Evolutionary conservation across 2,113 vertebrate genomes (phyloP).

Genomic region (Proteles cristata): DNA sequence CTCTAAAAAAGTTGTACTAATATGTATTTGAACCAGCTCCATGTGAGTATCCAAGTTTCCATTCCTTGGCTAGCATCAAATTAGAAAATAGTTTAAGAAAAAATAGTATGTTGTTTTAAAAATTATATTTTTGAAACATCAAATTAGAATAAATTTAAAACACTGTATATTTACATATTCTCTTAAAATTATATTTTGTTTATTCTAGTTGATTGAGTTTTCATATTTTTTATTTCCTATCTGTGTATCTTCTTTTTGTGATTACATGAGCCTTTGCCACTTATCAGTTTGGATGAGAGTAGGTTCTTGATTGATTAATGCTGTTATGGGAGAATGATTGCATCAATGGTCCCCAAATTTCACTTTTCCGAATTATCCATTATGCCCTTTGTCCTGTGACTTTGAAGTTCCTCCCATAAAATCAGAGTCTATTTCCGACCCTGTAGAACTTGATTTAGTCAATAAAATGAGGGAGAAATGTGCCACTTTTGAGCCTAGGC

Average conservation of each 20-base stretch:
- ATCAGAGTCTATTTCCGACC: not conserved
- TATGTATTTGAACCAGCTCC: not conserved
- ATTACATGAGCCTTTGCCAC: not conserved
- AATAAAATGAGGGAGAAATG: not conserved
- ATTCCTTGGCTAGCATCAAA: not conserved
- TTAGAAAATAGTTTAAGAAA: slow-evolving; percentile 40
- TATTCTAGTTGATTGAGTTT: not conserved
- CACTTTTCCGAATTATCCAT: not conserved
- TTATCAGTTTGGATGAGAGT: not conserved
- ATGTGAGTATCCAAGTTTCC: not conserved
- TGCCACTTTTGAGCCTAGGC: not conserved
- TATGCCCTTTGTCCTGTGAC: not conserved
- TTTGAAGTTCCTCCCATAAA: not conserved
- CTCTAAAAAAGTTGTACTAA: not conserved
- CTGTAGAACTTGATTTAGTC: not conserved
- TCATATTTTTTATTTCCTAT: not conserved
- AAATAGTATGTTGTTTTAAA: slow-evolving; percentile 16
- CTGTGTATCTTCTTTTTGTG: not conserved
- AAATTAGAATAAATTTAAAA: not conserved
- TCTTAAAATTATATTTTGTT: slow-evolving; percentile 27
- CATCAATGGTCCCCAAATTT: not conserved
- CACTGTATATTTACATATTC: not conserved
- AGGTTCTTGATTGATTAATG: slow-evolving; percentile 14
- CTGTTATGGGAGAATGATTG: not conserved
- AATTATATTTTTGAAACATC: not conserved